phyloP scores from a whole-genome alignment of 2,113 vertebrate species.

The Ctenodactylus gundi region DNA sequence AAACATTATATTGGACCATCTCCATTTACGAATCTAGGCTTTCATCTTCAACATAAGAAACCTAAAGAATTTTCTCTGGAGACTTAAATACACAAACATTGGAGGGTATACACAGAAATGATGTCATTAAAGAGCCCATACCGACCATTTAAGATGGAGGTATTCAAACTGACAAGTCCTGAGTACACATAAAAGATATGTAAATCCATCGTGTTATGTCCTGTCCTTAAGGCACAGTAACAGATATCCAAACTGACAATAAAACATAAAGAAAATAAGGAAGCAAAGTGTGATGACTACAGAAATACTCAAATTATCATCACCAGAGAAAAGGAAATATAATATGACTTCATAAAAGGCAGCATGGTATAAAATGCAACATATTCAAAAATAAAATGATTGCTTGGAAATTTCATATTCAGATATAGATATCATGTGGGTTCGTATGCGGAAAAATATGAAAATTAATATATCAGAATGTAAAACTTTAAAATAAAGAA shows the following conservation, averaged over 20 bases:
- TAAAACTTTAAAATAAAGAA: not conserved
- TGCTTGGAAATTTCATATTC: not conserved
- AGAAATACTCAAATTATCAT: not conserved
- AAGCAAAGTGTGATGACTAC: not conserved
- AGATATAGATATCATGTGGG: not conserved
- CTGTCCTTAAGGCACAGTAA: not conserved
- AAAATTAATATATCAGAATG: constrained; percentile 1
- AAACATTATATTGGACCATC: not conserved
- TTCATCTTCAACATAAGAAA: not conserved
- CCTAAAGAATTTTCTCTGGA: not conserved
- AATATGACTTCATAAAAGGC: not conserved
- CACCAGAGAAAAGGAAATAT: not conserved
- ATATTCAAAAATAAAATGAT: not conserved
- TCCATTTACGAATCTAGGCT: not conserved
- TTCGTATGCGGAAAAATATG: not conserved
- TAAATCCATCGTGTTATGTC: not conserved
- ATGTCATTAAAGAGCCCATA: not conserved
- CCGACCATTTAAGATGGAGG: not conserved
- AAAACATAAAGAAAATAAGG: not conserved
- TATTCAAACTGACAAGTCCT: not conserved
- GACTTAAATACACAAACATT: not conserved
- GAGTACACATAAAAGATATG: not conserved
- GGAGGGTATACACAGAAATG: not conserved
- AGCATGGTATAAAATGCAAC: not conserved
- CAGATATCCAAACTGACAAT: not conserved